Base-by-base conservation (phyloP, 2,797 vertebrate genomes). In the Lagothrix lagotricha region DNA sequence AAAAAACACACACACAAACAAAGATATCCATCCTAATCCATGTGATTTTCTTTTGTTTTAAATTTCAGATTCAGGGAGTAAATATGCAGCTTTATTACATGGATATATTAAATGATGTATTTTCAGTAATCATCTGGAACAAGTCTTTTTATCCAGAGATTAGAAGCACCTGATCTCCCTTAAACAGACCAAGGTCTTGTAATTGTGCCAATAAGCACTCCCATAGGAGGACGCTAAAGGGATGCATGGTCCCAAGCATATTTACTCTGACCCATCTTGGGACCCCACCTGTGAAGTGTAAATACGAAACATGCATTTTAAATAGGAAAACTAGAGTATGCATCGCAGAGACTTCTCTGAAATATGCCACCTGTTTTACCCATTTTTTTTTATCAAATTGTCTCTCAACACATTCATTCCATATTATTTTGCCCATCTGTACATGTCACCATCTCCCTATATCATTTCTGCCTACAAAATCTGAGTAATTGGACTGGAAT, bases 241-340 rank as follows among this genome's bases (percentile, higher is more conserved):
- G 24, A 6, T 1, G 1, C 10, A 11, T 0, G 1, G 24, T 14
- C 14, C 13, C 26, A 4, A 4, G 8, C 5, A 39, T 15, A 57
- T 9, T 64, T 50, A 70, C 75, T 39, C 26, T 61, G 4, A 24
- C 2, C 19, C 10, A 33, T 64, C 19, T 41, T 30, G 39, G 84
- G 36, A 33, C 48, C n/a, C 33, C 13, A 22, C 20, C 61, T 90
- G 7, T n/a, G 36, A 36, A 26, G 4, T 0, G 0, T 28, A 17
- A 7, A 36, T 26, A 7, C 28, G 9, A 88, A 58, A 88, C 0
- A 2, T 12, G 67, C 19, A 24, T 61, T 86, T 87, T n/a, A 48
- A 87, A 64, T 24, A 64, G 57, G 39, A 61, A 39, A 89, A 54
- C 28, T 13, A 10, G 41, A 44, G 30, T 5, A 11, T 1, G 26